Evolutionary conservation across 2,797 vertebrate genomes (phyloP).

Genomic region (Gobio occitaniae): DNA sequence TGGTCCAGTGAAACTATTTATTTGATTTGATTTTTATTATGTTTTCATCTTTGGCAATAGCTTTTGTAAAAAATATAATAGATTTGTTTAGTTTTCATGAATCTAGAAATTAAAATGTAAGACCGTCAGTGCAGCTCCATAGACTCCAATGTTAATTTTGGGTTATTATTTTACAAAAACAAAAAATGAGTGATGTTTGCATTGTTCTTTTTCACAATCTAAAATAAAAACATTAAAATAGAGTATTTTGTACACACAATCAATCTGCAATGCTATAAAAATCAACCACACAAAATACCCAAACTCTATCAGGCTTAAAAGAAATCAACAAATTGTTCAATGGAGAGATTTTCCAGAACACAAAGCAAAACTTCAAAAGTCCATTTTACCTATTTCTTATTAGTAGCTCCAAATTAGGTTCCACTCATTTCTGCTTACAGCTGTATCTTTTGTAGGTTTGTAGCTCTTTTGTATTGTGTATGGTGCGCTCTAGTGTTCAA

Average conservation of each 20-base stretch:
- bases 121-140: neutral
- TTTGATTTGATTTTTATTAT: too few species aligned
- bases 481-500: conserved; percentile 36
- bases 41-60: neutral
- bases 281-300: neutral
- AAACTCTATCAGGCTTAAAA: neutral
- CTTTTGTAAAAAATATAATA: too few species aligned
- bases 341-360: neutral
- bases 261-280: neutral
- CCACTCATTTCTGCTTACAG: neutral
- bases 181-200: neutral
- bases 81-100: neutral
- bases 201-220: neutral
- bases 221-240: neutral
- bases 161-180: neutral
- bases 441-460: neutral
- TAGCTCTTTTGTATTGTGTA: neutral
- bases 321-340: neutral
- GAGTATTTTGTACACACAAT: neutral
- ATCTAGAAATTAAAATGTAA: neutral
- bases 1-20: too few species aligned
- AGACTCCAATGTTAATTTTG: neutral
- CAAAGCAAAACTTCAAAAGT: neutral
- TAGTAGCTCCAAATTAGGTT: neutral
- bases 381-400: neutral